phyloP scores from a whole-genome alignment of 2,888 invertebrate genomes.

The Coleophora deauratella region DNA sequence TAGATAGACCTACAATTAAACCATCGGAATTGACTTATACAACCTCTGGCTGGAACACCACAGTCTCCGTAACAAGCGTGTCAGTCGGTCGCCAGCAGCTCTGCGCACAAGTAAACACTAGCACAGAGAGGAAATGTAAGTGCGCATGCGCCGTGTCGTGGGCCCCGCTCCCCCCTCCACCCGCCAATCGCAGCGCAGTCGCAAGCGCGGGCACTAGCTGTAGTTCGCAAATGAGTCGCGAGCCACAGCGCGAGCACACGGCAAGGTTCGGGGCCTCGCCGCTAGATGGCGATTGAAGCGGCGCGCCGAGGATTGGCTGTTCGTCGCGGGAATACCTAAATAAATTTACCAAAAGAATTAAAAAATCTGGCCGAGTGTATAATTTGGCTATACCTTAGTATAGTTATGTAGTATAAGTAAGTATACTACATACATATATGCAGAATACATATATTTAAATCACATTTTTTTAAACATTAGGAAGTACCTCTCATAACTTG shows the following conservation, averaged over 20 bases:
- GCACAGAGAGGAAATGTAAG: slow-evolving; percentile 90
- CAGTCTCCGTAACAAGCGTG: slow-evolving; percentile 78
- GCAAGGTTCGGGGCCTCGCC: slow-evolving; percentile 37
- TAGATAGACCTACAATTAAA: too few species aligned
- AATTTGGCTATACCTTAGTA: too few species aligned
- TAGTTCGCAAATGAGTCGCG: slow-evolving; percentile 83
- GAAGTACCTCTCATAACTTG: too few species aligned
- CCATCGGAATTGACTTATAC: slow-evolving; percentile 26
- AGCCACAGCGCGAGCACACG: slow-evolving; percentile 80
- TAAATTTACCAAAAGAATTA: not conserved
- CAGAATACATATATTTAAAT: too few species aligned
- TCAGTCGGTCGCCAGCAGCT: slow-evolving; percentile 89
- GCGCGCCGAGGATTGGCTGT: slow-evolving; percentile 80
- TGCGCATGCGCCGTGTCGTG: slow-evolving; percentile 67
- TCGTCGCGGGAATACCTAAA: slow-evolving; percentile 83
- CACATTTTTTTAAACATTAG: too few species aligned
- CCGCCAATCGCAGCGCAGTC: slow-evolving; percentile 76
- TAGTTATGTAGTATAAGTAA: too few species aligned
- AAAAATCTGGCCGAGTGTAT: too few species aligned
- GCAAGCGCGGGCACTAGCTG: slow-evolving; percentile 89
- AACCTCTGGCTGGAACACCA: slow-evolving; percentile 84
- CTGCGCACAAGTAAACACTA: slow-evolving; percentile 86
- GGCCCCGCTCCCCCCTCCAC: slow-evolving; percentile 22
- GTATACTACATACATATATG: too few species aligned
- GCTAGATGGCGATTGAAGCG: slow-evolving; percentile 62